phyloP scores from a whole-genome alignment of 2,888 invertebrate species.

The Meloe dianella region DNA sequence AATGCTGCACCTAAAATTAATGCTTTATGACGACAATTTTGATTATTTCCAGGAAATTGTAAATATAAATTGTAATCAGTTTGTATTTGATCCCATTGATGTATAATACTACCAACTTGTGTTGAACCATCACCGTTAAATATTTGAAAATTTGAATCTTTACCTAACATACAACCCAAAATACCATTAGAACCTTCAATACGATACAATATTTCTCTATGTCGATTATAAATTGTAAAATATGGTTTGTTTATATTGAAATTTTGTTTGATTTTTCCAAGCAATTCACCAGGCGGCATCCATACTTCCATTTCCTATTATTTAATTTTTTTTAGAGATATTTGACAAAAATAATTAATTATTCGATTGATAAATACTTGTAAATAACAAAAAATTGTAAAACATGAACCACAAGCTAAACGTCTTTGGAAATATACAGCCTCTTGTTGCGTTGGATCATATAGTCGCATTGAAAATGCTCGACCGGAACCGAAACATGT shows the following conservation, averaged over 20 bases:
- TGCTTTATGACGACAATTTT: constrained; percentile 79
- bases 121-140: constrained; percentile 65
- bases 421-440: constrained; percentile 76
- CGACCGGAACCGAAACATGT: constrained; percentile 76
- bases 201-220: constrained; percentile 68
- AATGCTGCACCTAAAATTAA: constrained; percentile 81
- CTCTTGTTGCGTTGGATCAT: constrained; percentile 84
- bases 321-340: too few relatives aligned
- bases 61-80: constrained; percentile 77
- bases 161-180: constrained; percentile 64
- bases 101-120: constrained; percentile 71
- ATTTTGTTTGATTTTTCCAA: constrained; percentile 74
- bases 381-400: constrained; percentile 72
- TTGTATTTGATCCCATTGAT: constrained; percentile 73
- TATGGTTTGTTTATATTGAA: constrained; percentile 71
- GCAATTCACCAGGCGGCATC: constrained; percentile 71
- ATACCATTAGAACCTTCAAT: constrained; percentile 74
- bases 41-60: constrained; percentile 72
- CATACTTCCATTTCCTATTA: constrained; percentile 77
- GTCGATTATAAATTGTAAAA: constrained; percentile 72
- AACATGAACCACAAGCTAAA: constrained; percentile 72
- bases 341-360: too few relatives aligned
- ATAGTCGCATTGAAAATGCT: constrained; percentile 78
- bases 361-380: constrained; percentile 63
- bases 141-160: constrained; percentile 70